These are phyloP conservation scores for Paramormyrops kingsleyae DNA, from an alignment of 2,113 vertebrate species.

Conservation along the genomic window DNA sequence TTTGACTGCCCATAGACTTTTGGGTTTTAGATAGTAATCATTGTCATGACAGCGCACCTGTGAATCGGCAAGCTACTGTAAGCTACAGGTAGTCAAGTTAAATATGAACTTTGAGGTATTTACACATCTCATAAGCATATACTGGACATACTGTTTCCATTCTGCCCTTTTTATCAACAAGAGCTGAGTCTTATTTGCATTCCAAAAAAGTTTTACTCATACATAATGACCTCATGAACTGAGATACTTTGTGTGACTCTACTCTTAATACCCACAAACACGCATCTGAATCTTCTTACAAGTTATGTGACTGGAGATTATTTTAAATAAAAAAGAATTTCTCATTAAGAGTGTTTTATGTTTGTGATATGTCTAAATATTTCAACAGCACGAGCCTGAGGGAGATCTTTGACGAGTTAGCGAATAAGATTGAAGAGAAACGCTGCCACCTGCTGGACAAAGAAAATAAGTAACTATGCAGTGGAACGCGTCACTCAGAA, in stretches of 20 bases:
- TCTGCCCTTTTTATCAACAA: not conserved
- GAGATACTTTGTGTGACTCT: not conserved
- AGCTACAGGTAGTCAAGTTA: not conserved
- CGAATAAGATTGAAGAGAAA: constrained; percentile 29
- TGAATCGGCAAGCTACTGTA: not conserved
- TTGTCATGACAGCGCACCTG: not conserved
- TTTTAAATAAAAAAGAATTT: not conserved
- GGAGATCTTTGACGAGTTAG: not conserved
- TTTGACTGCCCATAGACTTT: not conserved
- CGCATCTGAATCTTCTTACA: not conserved
- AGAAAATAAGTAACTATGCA: not conserved
- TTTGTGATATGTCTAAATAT: not conserved
- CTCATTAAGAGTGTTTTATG: not conserved
- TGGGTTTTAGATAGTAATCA: not conserved
- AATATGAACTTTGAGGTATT: not conserved
- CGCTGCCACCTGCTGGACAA: constrained; percentile 55
- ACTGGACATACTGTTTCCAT: not conserved
- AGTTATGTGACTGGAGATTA: not conserved
- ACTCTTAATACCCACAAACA: not conserved
- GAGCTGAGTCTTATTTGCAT: not conserved
- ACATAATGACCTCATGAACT: not conserved
- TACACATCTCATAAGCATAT: not conserved
- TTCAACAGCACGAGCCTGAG: not conserved
- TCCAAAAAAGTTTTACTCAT: not conserved
- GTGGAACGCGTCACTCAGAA: not conserved